Evolutionary conservation across 64 coral and sea anemone species (phyloP).

Genomic region (Stylophora pistillata): DNA sequence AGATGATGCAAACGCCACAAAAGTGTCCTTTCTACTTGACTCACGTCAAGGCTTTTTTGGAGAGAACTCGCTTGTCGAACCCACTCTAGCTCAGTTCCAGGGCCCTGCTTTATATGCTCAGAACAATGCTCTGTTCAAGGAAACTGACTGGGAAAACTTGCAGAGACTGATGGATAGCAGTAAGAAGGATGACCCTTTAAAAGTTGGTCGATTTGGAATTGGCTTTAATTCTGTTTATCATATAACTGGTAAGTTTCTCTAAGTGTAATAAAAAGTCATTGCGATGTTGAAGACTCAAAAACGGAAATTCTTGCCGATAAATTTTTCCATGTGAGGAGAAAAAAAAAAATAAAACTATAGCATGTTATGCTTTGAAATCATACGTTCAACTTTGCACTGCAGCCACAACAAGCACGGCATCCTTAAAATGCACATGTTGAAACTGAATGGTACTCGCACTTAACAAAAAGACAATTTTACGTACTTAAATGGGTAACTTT

Average conservation of each 20-base stretch:
- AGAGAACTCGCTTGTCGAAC: conserved; percentile 32
- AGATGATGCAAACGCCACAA: conserved; percentile 71
- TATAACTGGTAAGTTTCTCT: conserved; percentile 54
- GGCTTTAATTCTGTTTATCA: conserved; percentile 87
- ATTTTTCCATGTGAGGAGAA: too few relatives aligned
- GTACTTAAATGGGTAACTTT: neutral
- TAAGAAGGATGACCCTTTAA: conserved; percentile 82
- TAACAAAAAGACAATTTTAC: neutral
- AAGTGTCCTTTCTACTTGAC: conserved; percentile 68
- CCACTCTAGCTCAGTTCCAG: conserved; percentile 69
- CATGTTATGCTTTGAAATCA: too few relatives aligned
- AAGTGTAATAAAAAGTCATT: neutral
- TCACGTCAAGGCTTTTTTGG: conserved; percentile 60
- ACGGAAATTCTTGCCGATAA: too few relatives aligned
- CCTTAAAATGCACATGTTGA: neutral
- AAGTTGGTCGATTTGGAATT: conserved; percentile 88
- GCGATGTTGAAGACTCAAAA: neutral
- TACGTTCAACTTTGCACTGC: neutral
- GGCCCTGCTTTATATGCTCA: conserved; percentile 67
- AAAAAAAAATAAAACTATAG: too few relatives aligned
- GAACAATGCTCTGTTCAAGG: conserved; percentile 67
- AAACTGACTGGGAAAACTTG: conserved; percentile 70
- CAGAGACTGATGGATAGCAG: conserved; percentile 77
- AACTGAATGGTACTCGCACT: neutral
- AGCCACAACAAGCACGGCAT: neutral